Evolutionary conservation across 2,888 invertebrate species (phyloP).

Genomic region (Cryptus viduatorius): DNA sequence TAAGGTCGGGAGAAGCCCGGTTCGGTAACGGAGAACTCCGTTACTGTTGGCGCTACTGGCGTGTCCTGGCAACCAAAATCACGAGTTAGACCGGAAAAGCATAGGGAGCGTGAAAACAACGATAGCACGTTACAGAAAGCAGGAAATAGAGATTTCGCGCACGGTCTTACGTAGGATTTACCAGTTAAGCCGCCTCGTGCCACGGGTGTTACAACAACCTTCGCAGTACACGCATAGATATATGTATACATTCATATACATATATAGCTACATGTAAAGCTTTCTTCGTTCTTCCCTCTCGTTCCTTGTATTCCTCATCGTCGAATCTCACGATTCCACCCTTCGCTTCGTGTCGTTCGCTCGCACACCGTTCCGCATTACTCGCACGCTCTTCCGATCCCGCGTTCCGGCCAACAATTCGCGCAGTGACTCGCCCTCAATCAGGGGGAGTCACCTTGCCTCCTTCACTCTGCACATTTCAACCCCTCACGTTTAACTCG

Average conservation of each 20-base stretch:
- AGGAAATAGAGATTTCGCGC: constrained; percentile 80
- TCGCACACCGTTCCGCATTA: constrained; percentile 29
- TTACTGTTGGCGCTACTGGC: constrained; percentile 19
- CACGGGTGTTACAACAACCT: constrained; percentile 73
- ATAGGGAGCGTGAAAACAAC: constrained; percentile 43
- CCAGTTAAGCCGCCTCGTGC: constrained; percentile 78
- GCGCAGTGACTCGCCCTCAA: not conserved
- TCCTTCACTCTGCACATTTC: constrained; percentile 38
- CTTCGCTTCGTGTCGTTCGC: constrained; percentile 47
- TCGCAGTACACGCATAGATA: constrained; percentile 43
- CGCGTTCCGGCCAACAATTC: constrained; percentile 2
- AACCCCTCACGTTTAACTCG: constrained; percentile 55
- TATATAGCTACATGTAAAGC: constrained; percentile 17
- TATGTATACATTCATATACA: constrained; percentile 27
- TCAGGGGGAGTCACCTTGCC: not conserved
- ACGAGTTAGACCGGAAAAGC: constrained; percentile 45
- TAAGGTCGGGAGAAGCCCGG: constrained; percentile 43
- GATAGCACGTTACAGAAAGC: constrained; percentile 38
- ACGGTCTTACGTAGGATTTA: constrained; percentile 82
- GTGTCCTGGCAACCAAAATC: constrained; percentile 49
- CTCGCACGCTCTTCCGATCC: constrained; percentile 47
- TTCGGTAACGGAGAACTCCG: constrained; percentile 55
- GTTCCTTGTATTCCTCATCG: constrained; percentile 41
- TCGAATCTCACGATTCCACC: constrained; percentile 23
- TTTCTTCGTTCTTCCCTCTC: constrained; percentile 40